Evolutionary conservation across 2,797 vertebrate species (phyloP).

Genomic region (Mormyrops attenuatus): DNA sequence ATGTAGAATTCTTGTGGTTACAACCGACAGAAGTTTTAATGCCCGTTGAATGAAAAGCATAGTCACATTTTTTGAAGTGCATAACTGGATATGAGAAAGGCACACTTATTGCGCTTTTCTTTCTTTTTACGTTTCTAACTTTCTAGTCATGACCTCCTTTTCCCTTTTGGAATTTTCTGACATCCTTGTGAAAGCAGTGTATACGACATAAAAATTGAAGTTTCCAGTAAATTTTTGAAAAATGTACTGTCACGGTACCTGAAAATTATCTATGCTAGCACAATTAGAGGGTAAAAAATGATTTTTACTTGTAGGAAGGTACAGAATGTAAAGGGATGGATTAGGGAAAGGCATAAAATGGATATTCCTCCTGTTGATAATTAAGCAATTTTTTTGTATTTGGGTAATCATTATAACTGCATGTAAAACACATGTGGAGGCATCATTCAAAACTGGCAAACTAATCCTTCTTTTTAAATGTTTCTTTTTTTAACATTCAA

Average conservation of each 20-base stretch:
- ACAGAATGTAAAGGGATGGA: not conserved
- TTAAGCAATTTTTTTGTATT: not conserved
- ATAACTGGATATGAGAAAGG: not conserved
- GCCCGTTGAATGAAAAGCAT: not conserved
- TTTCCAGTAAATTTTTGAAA: not conserved
- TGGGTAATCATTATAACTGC: not conserved
- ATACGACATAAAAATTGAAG: not conserved
- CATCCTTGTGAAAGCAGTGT: not conserved
- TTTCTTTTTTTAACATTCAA: slow-evolving; percentile 1
- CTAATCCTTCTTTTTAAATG: not conserved
- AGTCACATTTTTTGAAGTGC: not conserved
- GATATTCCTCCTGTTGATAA: not conserved
- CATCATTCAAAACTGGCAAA: not conserved
- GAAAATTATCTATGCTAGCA: not conserved
- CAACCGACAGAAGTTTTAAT: not conserved
- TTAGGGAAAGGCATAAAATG: not conserved
- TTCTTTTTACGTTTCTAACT: not conserved
- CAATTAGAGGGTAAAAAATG: not conserved
- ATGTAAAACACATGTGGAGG: not conserved
- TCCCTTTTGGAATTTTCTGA: not conserved
- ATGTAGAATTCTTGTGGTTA: not conserved
- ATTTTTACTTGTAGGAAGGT: not conserved
- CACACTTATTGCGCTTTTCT: not conserved
- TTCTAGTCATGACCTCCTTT: not conserved
- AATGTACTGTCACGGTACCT: not conserved